Base-by-base conservation (phyloP, 2,888 invertebrate genomes). In the Eupithecia inturbata region DNA sequence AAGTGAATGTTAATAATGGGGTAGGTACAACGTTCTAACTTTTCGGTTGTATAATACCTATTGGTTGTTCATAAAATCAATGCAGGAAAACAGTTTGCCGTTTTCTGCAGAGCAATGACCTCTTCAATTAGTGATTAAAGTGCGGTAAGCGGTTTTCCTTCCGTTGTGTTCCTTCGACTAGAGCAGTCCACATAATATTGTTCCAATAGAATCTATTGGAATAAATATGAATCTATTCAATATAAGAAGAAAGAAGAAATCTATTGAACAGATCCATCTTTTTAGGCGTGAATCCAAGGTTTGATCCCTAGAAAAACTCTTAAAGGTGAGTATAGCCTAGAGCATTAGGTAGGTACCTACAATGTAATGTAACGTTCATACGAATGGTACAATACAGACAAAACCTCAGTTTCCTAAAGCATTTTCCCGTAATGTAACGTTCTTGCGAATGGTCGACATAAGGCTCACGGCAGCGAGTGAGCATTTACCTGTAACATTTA, bases 21-120 rank as follows among this genome's bases (percentile, higher is more conserved):
- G n/a, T 64, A n/a, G 36, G 3, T 63, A 33, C n/a, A 64, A 33
- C 36, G 28, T 36, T 63, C 19, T 12, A 64, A 64, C 12, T 33
- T 64, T 33, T 64, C 9, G 33, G n/a, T 64, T 64, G n/a, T 64
- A 64, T 64, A 64, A 64, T 64, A n/a, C n/a, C n/a, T n/a, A 19
- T 33, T 31, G 31, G 2, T 19, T 22, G 62, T 64, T 36, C 36
- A 22, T 22, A 57, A 57, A 57, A 57, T 57, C 22, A 57, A 57
- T 14, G 26, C 57, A 57, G 57, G 57, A 57, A 57, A 26, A 57
- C 57, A 26, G 26, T 57, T 53, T 26, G 57, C 57, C 53, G 53
- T 53, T 53, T 57, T 57, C 57, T 57, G 57, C n/a, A 26, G 57
- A 57, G 26, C 57, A 57, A 26, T 57, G 57, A 57, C 26, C 57